Base-by-base conservation (phyloP, 2,888 invertebrate genomes). In the Camponotus fellah region DNA sequence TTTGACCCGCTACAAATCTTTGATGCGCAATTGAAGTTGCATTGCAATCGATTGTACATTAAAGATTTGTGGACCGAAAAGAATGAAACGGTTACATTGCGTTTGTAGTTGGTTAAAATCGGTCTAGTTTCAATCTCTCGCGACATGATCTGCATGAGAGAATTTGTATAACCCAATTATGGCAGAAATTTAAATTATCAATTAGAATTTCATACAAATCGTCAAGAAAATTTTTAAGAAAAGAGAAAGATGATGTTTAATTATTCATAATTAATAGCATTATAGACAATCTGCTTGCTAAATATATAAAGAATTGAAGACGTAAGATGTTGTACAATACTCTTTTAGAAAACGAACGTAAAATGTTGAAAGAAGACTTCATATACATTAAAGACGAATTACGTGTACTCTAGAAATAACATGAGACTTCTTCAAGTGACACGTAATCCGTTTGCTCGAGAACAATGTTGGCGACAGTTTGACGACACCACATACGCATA, bases 341-440 rank as follows among this genome's bases (percentile, higher is more conserved):
- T 32, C 26, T 3, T 43, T 43, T 26, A 26, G 37, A 37, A 21
- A 17, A 14, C 10, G 40, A 32, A 43, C 17, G n/a, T 32, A 21
- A 66, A 58, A 32, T 17, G 17, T 6, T 37, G 46, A 53, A 53
- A 53, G 14, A 46, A 46, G 53, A 53, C 37, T n/a, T 66, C 43
- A n/a, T 40, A n/a, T 56, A 56, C 17, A 12, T 21, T 5, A 12
- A 43, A 66, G 58, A 75, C 26, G 56, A 46, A 46, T 83, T 83
- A 89, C 86, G 82, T 89, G 82, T 87, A 86, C 69, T 84, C 85
- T 76, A 86, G 88, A 89, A 90, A 88, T 89, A 89, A 88, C 74
- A 83, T 69, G 62, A 85, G 83, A 87, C 86, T 88, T 87, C 88
- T 89, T 89, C 76, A 77, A 64, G 85, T 69, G 64, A 83, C 85